These are phyloP conservation scores for Drosophila kanapiae DNA, from an alignment of 1,140 invertebrate species.

Conservation along the genomic window DNA sequence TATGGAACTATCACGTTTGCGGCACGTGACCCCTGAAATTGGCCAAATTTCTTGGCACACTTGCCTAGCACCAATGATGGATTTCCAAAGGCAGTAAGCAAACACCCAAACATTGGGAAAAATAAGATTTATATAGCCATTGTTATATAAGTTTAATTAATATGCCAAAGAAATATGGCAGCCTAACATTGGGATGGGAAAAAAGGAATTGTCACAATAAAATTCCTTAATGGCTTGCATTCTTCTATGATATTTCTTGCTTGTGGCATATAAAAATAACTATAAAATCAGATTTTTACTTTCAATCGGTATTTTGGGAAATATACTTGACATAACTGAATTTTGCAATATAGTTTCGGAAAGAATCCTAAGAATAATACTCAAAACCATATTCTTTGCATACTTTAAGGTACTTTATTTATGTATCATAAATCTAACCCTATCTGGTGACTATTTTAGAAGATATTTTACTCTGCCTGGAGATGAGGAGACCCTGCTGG, in stretches of 20 bases:
- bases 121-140: slow-evolving; percentile 5
- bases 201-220: not conserved
- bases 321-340: not conserved
- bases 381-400: no score
- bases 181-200: not conserved
- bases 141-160: slow-evolving; percentile 11
- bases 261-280: not conserved
- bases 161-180: not conserved
- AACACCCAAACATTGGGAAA: not conserved
- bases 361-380: no score
- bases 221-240: not conserved
- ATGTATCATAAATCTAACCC: not conserved
- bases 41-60: not conserved
- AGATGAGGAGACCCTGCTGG: slow-evolving; percentile 1
- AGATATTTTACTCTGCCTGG: not conserved
- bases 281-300: not conserved
- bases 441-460: not conserved
- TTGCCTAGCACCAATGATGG: not conserved
- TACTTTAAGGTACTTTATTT: not conserved
- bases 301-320: not conserved
- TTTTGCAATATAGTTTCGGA: not conserved
- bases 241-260: not conserved
- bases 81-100: not conserved
- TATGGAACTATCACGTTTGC: slow-evolving; percentile 60
- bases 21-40: slow-evolving; percentile 35